phyloP scores from a whole-genome alignment of 2,888 invertebrate species.

The Parthenolecanium corni region DNA sequence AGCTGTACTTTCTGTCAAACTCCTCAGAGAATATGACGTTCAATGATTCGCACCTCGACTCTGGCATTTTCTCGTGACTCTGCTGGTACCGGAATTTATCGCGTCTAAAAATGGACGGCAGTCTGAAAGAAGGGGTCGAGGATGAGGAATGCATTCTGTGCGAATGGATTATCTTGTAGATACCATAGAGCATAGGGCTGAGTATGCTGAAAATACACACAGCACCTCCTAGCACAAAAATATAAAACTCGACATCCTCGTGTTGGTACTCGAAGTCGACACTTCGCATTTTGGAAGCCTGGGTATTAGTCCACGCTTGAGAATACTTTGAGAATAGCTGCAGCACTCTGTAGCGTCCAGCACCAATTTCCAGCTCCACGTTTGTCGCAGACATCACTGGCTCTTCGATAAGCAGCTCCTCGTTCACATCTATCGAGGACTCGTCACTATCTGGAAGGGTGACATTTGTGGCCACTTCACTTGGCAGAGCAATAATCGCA shows the following conservation, averaged over 20 bases:
- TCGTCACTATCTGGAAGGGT: conserved; percentile 35
- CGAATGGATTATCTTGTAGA: conserved; percentile 30
- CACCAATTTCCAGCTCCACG: not conserved
- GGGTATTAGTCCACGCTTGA: not conserved
- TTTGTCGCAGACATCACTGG: conserved; percentile 26
- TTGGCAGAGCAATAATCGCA: conserved; percentile 36
- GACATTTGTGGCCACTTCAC: conserved; percentile 36
- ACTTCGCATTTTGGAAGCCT: not conserved
- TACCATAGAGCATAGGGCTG: conserved; percentile 30
- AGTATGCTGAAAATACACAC: conserved; percentile 33
- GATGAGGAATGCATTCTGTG: conserved; percentile 34
- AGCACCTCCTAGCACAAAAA: conserved; percentile 35
- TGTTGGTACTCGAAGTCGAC: conserved; percentile 33
- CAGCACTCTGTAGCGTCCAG: not conserved
- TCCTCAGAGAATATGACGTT: conserved; percentile 37
- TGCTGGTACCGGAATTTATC: conserved; percentile 1
- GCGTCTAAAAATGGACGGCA: conserved; percentile 25
- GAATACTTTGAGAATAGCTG: not conserved
- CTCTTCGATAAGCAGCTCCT: conserved; percentile 33
- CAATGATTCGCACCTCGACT: conserved; percentile 32
- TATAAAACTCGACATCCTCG: conserved; percentile 35
- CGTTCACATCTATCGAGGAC: conserved; percentile 24
- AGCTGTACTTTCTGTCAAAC: conserved; percentile 33
- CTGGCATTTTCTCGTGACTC: conserved; percentile 33
- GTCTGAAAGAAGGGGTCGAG: conserved; percentile 32